Evolutionary conservation across 2,888 invertebrate species (phyloP), one percentile per base, ranked within the genome.

Genomic region (Mellilla xanthometata): DNA sequence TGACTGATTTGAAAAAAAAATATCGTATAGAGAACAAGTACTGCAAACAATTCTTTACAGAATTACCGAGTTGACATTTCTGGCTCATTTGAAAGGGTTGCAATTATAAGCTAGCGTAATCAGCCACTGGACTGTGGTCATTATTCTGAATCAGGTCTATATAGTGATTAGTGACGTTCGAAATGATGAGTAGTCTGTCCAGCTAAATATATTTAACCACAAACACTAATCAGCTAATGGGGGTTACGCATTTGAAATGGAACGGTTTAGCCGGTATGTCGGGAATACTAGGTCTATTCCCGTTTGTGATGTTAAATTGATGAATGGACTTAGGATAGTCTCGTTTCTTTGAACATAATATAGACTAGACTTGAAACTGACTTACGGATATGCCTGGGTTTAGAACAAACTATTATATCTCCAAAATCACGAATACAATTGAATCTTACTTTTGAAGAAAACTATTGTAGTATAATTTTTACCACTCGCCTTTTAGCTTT

Each of bases 31-130:
- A 46, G 15, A 34, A 35, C 19, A 2, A 35, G 9, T 33, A 38
- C 39, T 44, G 47, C 10, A 3, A 3, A 1, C 6, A 29, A 11
- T 29, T 29, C 13, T 5, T 19, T 38, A 32, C 29, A 36, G 5
- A 78, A 78, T 76, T 5, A 19, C 15, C 6, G 15, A 72, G 69
- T 76, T 70, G 74, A 72, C 76, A 72, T 71, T 76, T 74, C 68
- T 62, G 65, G 62, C 76, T 84, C 84, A 81, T 84, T 85, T 86
- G 83, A 81, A 81, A 79, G 80, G 75, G 81, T 72, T 63, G 76
- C 79, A 85, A 87, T 87, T 86, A 87, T 85, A 81, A 79, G 75
- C 63, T 65, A 46, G 67, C 72, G 77, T 85, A 87, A 88, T 88
- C 85, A 85, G 82, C 65, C 62, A 54, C 66, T 59, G 67, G 65